Conservation (phyloP, 2,113 vertebrate genomes). For the Perognathus longimembris region DNA sequence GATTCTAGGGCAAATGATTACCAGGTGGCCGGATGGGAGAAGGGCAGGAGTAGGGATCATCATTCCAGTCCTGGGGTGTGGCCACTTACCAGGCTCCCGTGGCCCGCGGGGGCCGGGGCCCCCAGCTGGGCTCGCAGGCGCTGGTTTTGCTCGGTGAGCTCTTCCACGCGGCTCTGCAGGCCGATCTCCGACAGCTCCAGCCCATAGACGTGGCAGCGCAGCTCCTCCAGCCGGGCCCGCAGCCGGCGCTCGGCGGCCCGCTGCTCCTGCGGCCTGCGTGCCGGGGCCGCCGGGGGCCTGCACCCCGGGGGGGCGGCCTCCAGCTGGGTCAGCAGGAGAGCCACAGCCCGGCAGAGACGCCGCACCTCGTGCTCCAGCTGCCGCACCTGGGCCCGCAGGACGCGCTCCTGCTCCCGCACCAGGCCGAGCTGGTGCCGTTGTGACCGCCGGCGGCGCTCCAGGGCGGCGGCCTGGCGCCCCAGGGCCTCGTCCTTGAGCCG, state of each 20-base stretch:
- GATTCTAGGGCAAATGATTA: neutral
- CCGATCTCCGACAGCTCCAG: conserved; percentile 87
- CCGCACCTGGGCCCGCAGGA: conserved; percentile 85
- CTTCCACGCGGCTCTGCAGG: conserved; percentile 83
- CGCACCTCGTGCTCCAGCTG: conserved; percentile 88
- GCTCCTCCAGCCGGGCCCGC: conserved; percentile 85
- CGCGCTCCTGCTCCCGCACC: conserved; percentile 85
- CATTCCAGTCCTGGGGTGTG: neutral
- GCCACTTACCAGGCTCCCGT: conserved; percentile 74
- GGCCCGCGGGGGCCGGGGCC: neutral
- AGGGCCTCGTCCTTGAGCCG: conserved; percentile 89
- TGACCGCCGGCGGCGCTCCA: conserved; percentile 89
- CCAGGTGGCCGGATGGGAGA: neutral
- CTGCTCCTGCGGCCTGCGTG: too few species aligned
- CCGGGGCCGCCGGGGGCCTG: conserved; percentile 63
- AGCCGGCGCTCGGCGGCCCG: conserved; percentile 56
- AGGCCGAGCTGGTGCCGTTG: conserved; percentile 87
- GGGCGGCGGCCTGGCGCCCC: conserved; percentile 89
- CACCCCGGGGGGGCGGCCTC: neutral
- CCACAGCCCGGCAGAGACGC: conserved; percentile 81
- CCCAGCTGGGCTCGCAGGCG: conserved; percentile 77
- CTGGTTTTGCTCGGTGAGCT: conserved; percentile 86
- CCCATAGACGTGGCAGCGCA: conserved; percentile 78
- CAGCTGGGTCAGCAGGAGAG: conserved; percentile 74
- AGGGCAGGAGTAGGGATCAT: neutral